Base-by-base conservation (phyloP, 2,797 vertebrate species). In the Gobionotothen gibberifrons region DNA sequence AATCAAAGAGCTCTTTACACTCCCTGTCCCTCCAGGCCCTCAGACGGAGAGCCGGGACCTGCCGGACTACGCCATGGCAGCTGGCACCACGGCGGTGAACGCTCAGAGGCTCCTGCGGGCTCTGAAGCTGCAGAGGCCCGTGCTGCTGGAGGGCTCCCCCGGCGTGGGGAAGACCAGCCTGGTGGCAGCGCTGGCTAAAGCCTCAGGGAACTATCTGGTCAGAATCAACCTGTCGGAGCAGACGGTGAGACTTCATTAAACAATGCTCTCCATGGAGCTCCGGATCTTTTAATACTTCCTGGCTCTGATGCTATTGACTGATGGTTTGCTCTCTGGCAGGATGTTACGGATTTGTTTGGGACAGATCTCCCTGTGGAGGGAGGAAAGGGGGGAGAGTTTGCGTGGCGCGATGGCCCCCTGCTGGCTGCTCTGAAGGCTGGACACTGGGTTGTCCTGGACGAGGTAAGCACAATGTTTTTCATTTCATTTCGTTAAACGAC, bases 351-450 rank as follows among this genome's bases (percentile, higher is more conserved):
- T 88, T 90, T 99, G 55, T 99, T 99, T 93, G 98, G 98, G 61
- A 97, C 97, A 8, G 98, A 99, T 86, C 94, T 99, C 42, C 98
- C 98, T n/a, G 97, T 99, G 69, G 98, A 99, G 88, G 98, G 98
- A 47, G 97, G 97, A 5, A 98, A 96, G 78, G 98, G 97, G 65
- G 98, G 98, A 79, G 96, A 99, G 89, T 99, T 99, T 93, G 96
- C 97, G 0, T 99, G 98, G 98, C 93, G 95, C 5, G 98, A 99
- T 59, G 98, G 98, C 44, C 97, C 98, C 0, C 91, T 99, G 10
- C 84, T 99, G 75, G 97, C 97, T 56, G 98, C 96, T 19, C 78
- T 99, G 77, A 99, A 98, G 84, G 95, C 96, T 60, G 98, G 98
- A 13, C 96, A 99, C 81, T 99, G 98, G 98, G 94, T 99, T 57